Conservation (phyloP, 2,113 vertebrate species). For the Illadopsis cleaveri region DNA sequence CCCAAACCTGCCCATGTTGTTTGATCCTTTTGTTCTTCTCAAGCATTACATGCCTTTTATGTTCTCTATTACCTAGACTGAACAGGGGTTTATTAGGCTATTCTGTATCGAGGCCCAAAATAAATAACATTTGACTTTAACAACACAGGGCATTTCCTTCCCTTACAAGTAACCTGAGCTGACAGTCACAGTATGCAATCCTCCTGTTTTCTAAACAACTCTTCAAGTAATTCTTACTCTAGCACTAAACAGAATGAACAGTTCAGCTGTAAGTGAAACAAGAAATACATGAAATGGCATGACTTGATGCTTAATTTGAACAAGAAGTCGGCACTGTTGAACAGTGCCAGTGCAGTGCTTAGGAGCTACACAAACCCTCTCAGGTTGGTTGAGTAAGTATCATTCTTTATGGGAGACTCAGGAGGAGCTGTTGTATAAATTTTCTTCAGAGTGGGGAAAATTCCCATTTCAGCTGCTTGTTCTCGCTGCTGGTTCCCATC, state of each 20-base stretch:
- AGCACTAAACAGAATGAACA: not conserved
- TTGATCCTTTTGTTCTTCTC: not conserved
- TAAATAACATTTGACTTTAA: conserved; percentile 2
- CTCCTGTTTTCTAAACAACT: not conserved
- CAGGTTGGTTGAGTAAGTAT: not conserved
- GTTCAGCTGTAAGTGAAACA: not conserved
- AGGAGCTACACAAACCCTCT: not conserved
- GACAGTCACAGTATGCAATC: not conserved
- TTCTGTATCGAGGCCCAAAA: not conserved
- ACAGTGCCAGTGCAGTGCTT: not conserved
- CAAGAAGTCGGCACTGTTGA: not conserved
- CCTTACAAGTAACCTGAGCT: not conserved
- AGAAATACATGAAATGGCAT: fast-evolving
- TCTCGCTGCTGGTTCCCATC: not conserved
- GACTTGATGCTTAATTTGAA: not conserved
- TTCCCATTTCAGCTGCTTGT: not conserved
- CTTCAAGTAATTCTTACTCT: not conserved
- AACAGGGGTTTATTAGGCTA: not conserved
- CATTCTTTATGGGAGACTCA: not conserved
- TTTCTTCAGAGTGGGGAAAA: not conserved
- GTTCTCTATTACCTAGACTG: not conserved
- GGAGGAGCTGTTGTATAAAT: not conserved
- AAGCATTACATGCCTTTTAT: not conserved
- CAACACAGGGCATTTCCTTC: not conserved
- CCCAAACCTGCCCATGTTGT: not conserved